Base-by-base conservation (phyloP, 2,113 vertebrate species). In the Herpetotheres cachinnans region DNA sequence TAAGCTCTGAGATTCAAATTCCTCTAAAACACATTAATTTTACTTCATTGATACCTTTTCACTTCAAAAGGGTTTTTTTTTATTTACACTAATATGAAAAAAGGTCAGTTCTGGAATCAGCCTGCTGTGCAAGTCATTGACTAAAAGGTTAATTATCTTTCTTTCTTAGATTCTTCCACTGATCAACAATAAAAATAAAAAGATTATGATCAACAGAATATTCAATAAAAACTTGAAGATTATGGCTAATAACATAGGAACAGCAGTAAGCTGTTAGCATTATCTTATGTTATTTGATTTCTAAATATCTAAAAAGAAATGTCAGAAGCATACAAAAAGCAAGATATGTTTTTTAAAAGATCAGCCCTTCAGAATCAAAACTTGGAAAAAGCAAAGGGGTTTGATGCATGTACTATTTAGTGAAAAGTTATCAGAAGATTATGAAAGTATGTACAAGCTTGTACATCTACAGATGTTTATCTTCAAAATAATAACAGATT, bases 311-410 rank as follows among this genome's bases (percentile, higher is more conserved):
- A 36, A 56, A 78, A 38, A 14, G 4, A 79, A 40, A 29, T 38
- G 1, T 4, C 8, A 62, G 7, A 26, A 5, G 16, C 5, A 47
- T 8, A 25, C 8, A 78, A 34, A 69, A 70, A 52, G 6, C 17
- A 84, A 77, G 1, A 6, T 5, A 5, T 0, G 2, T 3, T 20
- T 5, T 89, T 67, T 13, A 16, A 50, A 29, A 59, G 1, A 30
- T 34, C 22, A 22, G 1, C 9, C 19, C 22, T 65, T 63, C 21
- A 17, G 22, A 56, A 78, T 18, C 16, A 42, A 42, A 67, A 34
- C 9, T 34, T 21, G 1, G 2, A 70, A 69, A 69, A 56, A 74
- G 0, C 5, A 80, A 32, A 67, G 3, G 3, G 1, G 4, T 63
- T 76, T 52, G 25, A 32, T 30, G 27, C 0, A 3, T 52, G 9